These are phyloP conservation scores for Ennomos quercinarius DNA, from an alignment of 2,888 invertebrate genomes.

Conservation along the genomic window DNA sequence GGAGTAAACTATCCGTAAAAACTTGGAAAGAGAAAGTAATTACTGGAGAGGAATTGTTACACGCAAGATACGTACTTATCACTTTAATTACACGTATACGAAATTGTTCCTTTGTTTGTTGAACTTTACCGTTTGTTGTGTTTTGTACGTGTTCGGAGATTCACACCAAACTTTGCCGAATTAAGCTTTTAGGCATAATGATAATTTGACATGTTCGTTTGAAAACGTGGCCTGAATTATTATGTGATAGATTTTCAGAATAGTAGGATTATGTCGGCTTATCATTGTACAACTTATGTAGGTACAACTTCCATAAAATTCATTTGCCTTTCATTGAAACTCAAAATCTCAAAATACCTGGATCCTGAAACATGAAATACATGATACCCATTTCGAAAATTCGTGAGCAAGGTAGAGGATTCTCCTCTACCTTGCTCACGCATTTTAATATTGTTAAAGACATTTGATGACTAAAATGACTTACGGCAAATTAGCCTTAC, in stretches of 20 bases:
- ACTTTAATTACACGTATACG: slow-evolving; percentile 6
- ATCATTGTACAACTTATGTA: too few relatives aligned
- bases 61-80: background rate
- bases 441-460: background rate
- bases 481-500: too few relatives aligned
- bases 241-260: background rate
- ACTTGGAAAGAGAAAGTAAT: too few relatives aligned
- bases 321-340: too few relatives aligned
- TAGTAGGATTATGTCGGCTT: too few relatives aligned
- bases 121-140: slow-evolving; percentile 24
- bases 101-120: slow-evolving; percentile 10
- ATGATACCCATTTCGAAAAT: too few relatives aligned
- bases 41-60: background rate
- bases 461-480: background rate
- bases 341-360: too few relatives aligned
- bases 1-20: too few relatives aligned
- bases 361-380: too few relatives aligned
- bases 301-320: too few relatives aligned
- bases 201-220: slow-evolving; percentile 16
- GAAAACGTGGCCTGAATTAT: slow-evolving; percentile 17
- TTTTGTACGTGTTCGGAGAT: slow-evolving; percentile 18
- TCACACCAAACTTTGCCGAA: slow-evolving; percentile 10
- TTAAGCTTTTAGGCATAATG: slow-evolving; percentile 23
- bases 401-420: too few relatives aligned
- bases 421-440: too few relatives aligned